phyloP scores from a whole-genome alignment of 2,797 vertebrate species.

The Pipistrellus nathusii region DNA sequence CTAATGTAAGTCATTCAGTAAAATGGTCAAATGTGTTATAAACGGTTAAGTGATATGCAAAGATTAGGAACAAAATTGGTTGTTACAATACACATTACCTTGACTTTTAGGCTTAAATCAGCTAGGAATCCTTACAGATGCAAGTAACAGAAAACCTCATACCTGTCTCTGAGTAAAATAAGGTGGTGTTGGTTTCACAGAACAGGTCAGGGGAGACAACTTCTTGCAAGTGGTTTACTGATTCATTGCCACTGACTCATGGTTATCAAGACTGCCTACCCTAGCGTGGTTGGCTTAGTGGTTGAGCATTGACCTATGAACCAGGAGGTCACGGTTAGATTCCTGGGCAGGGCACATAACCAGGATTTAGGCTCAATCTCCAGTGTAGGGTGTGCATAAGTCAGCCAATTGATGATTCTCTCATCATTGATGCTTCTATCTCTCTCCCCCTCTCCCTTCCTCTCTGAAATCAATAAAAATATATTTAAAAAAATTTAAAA shows the following conservation, averaged over 20 bases:
- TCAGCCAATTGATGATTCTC: too few relatives aligned
- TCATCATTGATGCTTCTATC: too few relatives aligned
- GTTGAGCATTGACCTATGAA: too few relatives aligned
- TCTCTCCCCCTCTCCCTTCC: too few relatives aligned
- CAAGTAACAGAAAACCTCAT: not conserved
- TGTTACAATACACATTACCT: conserved; percentile 17
- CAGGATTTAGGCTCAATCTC: too few relatives aligned
- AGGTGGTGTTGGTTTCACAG: not conserved
- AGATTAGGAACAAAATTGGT: not conserved
- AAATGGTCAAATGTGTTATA: not conserved
- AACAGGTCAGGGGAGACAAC: not conserved
- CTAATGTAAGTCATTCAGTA: conserved; percentile 27
- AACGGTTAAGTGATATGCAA: not conserved
- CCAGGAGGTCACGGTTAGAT: too few relatives aligned
- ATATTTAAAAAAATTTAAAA: too few relatives aligned
- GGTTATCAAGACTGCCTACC: not conserved
- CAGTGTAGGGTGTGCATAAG: too few relatives aligned
- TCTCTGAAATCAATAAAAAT: too few relatives aligned
- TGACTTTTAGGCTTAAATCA: conserved; percentile 16
- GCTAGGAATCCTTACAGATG: conserved; percentile 1
- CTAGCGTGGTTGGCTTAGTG: too few relatives aligned
- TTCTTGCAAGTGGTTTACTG: not conserved
- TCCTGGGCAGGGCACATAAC: too few relatives aligned
- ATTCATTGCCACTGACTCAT: not conserved
- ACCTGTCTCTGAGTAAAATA: not conserved